A percentile compares a stretch with the other conserved stretches of the same genome.
phyloP scores from a whole-genome alignment of 2,888 invertebrate species.

The Buathra laborator region DNA sequence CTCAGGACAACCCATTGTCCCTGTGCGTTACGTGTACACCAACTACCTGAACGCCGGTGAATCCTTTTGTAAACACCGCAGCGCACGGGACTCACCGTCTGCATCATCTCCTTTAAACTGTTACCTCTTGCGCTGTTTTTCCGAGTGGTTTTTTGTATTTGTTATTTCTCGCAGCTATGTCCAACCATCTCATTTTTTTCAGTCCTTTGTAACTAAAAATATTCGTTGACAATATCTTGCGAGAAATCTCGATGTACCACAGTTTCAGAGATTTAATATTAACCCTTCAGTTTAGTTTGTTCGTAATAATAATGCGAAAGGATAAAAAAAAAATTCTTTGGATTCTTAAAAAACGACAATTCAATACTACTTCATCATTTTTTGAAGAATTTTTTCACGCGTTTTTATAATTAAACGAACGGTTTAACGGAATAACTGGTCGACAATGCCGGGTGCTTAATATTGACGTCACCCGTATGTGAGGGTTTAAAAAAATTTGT shows the following conservation, averaged over 20 bases:
- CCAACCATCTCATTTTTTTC: background rate
- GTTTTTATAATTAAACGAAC: too few species aligned
- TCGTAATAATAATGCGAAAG: background rate
- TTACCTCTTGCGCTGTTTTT: conserved; percentile 50
- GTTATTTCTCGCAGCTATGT: background rate
- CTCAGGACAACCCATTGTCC: conserved; percentile 51
- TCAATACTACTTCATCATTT: too few species aligned
- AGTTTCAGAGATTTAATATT: too few species aligned
- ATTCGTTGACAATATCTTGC: background rate
- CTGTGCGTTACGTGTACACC: conserved; percentile 46
- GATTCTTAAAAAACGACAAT: too few species aligned
- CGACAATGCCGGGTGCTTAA: too few species aligned
- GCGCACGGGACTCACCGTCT: conserved; percentile 32
- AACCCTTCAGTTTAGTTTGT: too few species aligned
- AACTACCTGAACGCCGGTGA: conserved; percentile 55
- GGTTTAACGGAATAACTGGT: too few species aligned
- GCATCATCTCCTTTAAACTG: conserved; percentile 4
- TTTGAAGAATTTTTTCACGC: too few species aligned
- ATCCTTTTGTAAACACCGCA: conserved; percentile 51
- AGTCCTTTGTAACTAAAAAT: background rate
- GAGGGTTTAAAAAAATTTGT: background rate
- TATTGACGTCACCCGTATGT: background rate
- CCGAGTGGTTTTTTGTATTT: conserved; percentile 26
- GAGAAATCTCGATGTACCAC: background rate
- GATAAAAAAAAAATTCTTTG: background rate